Base-by-base conservation (phyloP, 2,888 invertebrate genomes). In the Copidosoma aretas region DNA sequence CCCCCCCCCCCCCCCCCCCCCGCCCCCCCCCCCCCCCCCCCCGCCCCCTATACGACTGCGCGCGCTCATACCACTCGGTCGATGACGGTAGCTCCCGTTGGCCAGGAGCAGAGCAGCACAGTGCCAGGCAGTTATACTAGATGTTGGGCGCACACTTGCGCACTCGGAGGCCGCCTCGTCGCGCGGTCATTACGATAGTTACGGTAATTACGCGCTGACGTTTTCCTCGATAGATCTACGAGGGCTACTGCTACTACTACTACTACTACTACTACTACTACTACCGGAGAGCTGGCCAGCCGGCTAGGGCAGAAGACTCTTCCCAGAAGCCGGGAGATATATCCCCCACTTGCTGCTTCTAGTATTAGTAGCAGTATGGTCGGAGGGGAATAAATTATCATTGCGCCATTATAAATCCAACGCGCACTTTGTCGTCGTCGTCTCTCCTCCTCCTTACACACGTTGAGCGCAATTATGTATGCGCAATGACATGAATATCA, bases 201-300 rank as follows among this genome's bases (percentile, higher is more conserved):
- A 77, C 77, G 76, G 76, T 80, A 80, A 81, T 81, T 80, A 80
- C 75, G 79, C 75, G 77, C 77, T 76, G 78, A 79, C 77, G 79
- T 78, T 79, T 78, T 78, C 78, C 78, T 77, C 76, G 75, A 74
- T 74, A 71, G 67, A 64, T 64, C 67, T 53, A 60, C 53, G 22
- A 32, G 73, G n/a, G n/a, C n/a, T n/a, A n/a, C n/a, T n/a, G n/a
- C n/a, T n/a, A n/a, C n/a, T n/a, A n/a, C n/a, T n/a, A n/a, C n/a
- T n/a, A n/a, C n/a, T n/a, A n/a, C n/a, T n/a, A n/a, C n/a, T n/a
- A n/a, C n/a, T n/a, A n/a, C n/a, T n/a, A n/a, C n/a, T n/a, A n/a
- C n/a, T n/a, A n/a, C 67, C 39, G 12, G 12, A 15, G 64, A 46
- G 25, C 46, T 58, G 62, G 46, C 46, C 46, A 68, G 74, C 69